Evolutionary conservation across 2,888 invertebrate species (phyloP).

Genomic region (Thysanoteuthis rhombus): DNA sequence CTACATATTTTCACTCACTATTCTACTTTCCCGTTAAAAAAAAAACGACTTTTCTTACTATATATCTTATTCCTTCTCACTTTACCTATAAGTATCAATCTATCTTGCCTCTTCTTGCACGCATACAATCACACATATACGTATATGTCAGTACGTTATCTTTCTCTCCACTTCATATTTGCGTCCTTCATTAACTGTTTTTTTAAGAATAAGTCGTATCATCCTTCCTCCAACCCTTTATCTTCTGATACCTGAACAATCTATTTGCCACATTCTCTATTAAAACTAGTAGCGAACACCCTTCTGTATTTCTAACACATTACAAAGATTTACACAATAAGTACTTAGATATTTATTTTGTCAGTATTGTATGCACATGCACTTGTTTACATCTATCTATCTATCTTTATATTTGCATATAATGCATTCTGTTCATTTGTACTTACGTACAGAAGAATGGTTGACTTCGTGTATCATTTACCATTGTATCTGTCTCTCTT

Average conservation of each 20-base stretch:
- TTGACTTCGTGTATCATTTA: not conserved
- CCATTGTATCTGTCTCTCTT: not conserved
- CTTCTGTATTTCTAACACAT: not conserved
- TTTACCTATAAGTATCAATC: not conserved
- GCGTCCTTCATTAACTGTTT: not conserved
- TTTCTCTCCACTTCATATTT: not conserved
- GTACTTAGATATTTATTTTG: not conserved
- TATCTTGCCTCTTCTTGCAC: not conserved
- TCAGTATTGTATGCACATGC: not conserved
- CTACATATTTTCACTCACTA: not conserved
- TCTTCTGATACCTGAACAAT: not conserved
- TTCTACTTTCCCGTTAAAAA: too few species aligned
- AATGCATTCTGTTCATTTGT: not conserved
- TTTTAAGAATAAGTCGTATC: not conserved
- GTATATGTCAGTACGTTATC: not conserved
- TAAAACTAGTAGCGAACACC: not conserved
- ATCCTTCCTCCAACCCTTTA: not conserved
- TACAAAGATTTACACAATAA: not conserved
- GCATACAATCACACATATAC: not conserved
- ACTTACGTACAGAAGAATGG: not conserved
- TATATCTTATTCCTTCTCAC: rapidly evolving
- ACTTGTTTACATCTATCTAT: not conserved
- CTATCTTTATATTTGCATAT: not conserved
- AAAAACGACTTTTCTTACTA: not conserved
- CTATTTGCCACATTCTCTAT: not conserved